Evolutionary conservation across 2,797 vertebrate genomes (phyloP).

Genomic region (Psittacula echo): DNA sequence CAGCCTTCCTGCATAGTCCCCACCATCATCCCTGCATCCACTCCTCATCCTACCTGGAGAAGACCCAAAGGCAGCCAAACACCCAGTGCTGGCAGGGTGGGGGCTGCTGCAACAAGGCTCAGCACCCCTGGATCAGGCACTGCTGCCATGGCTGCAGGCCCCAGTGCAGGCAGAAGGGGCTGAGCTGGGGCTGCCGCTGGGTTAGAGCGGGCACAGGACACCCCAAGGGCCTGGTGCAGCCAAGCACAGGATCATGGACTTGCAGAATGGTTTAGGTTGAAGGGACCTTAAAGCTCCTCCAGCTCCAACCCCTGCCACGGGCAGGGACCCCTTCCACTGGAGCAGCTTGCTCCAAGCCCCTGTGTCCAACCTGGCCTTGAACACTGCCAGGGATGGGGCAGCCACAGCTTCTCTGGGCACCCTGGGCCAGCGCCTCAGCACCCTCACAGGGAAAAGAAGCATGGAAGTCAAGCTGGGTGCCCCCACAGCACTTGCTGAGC

Average conservation of each 20-base stretch:
- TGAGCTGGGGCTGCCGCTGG: background rate
- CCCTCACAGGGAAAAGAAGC: background rate
- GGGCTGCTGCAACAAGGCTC: background rate
- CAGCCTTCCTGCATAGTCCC: rapidly evolving
- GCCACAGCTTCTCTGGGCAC: background rate
- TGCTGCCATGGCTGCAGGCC: background rate
- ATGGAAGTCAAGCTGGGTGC: rapidly evolving
- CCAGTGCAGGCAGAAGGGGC: background rate
- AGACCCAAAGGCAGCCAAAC: background rate
- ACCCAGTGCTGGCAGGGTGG: background rate
- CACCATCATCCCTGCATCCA: background rate
- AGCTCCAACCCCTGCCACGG: background rate
- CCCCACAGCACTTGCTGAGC: background rate
- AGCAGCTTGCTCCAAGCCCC: too few relatives aligned
- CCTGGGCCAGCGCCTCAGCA: background rate
- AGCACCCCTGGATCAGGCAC: background rate
- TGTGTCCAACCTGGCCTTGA: background rate
- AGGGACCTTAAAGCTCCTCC: background rate
- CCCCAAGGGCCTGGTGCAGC: background rate
- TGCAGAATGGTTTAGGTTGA: background rate
- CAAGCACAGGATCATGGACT: background rate
- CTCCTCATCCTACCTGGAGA: background rate
- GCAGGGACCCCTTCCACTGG: background rate
- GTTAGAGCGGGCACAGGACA: rapidly evolving
- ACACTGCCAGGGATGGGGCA: background rate